Conservation (phyloP, 1,140 invertebrate species). For the Metopolophium dirhodum region DNA sequence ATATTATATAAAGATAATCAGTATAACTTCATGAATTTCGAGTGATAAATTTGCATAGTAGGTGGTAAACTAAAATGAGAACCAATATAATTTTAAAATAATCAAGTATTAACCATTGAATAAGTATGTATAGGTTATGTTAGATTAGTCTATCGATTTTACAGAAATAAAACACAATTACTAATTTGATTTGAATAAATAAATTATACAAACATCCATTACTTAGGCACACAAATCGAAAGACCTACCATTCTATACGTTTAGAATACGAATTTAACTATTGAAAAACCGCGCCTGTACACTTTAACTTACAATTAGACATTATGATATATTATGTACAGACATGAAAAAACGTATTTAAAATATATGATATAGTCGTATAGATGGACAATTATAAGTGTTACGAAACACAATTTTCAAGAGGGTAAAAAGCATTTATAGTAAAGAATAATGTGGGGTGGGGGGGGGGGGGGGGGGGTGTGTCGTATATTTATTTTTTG, state of each 20-base stretch:
- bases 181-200: background rate
- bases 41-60: background rate
- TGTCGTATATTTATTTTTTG: background rate
- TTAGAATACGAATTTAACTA: background rate
- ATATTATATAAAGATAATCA: background rate
- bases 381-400: no score
- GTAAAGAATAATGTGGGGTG: background rate
- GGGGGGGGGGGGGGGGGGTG: no score
- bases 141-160: background rate
- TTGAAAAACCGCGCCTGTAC: background rate
- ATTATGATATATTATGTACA: background rate
- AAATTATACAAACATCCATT: background rate
- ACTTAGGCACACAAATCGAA: no score
- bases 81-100: background rate
- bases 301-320: background rate
- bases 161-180: background rate
- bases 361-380: background rate
- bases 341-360: background rate
- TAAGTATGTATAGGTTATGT: background rate
- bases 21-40: conserved; percentile 2
- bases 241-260: background rate
- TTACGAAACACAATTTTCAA: background rate
- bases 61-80: background rate
- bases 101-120: background rate
- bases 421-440: background rate